phyloP scores from a whole-genome alignment of 2,888 invertebrate genomes.

The Polyommatus icarus region DNA sequence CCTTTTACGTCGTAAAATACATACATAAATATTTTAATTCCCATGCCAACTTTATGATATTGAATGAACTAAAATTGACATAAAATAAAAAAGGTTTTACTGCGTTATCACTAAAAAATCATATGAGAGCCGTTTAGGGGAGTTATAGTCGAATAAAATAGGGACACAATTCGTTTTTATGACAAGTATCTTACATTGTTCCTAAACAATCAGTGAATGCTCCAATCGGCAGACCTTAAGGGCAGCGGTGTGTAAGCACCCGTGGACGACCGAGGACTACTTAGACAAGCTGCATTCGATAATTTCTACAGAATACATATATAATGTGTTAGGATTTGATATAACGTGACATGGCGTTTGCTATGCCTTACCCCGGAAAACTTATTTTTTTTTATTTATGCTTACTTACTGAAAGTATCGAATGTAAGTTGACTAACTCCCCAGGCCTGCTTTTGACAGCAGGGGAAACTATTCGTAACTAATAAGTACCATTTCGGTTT shows the following conservation, averaged over 20 bases:
- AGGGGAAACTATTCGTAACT: constrained; percentile 70
- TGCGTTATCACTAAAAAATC: constrained; percentile 32
- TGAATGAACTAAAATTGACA: constrained; percentile 26
- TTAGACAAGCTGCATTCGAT: not conserved
- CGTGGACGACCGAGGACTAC: constrained; percentile 52
- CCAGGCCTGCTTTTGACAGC: constrained; percentile 66
- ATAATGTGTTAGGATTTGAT: not conserved
- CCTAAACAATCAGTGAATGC: constrained; percentile 36
- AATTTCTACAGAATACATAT: not conserved
- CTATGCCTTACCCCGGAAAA: not conserved
- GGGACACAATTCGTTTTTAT: constrained; percentile 30
- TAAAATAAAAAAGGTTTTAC: constrained; percentile 31
- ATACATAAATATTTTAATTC: constrained; percentile 28
- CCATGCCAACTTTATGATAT: constrained; percentile 28
- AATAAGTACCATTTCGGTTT: constrained; percentile 46
- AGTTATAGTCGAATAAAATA: constrained; percentile 32
- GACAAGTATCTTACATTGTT: constrained; percentile 33
- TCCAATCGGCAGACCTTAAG: constrained; percentile 44
- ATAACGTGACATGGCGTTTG: not conserved
- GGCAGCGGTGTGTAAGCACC: constrained; percentile 66
- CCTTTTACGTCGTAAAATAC: constrained; percentile 5
- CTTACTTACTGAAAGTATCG: not conserved
- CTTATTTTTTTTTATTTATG: not conserved
- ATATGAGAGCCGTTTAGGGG: constrained; percentile 26
- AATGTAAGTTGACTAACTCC: constrained; percentile 40